Conservation (phyloP, 2,888 invertebrate genomes). For the Myopa tessellatipennis region DNA sequence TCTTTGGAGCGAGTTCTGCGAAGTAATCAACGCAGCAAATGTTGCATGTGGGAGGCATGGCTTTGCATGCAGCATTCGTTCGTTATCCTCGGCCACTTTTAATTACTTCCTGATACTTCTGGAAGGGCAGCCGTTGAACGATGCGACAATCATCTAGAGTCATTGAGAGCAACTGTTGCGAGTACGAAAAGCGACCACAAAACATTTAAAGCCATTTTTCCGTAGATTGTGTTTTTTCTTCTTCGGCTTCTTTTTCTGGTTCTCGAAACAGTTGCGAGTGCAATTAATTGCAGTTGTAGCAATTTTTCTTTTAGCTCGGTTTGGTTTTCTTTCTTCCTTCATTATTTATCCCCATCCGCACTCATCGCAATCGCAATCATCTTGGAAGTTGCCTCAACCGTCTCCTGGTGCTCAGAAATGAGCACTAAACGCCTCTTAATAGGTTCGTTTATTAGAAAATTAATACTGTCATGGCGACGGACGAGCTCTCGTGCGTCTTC, state of each 20-base stretch:
- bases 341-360: neutral
- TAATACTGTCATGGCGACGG: slow-evolving; percentile 8
- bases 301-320: neutral
- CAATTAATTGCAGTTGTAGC: neutral
- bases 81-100: neutral
- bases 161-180: neutral
- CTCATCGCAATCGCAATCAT: neutral
- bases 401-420: slow-evolving; percentile 9
- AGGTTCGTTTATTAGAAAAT: slow-evolving; percentile 26
- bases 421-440: slow-evolving; percentile 26
- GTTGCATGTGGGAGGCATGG: neutral
- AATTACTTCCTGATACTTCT: no score
- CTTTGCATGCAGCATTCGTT: neutral
- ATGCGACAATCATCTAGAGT: no score
- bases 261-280: neutral
- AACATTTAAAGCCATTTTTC: neutral
- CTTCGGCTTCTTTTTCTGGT: neutral
- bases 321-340: neutral
- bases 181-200: neutral
- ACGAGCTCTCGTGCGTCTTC: neutral
- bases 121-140: neutral
- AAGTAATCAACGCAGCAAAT: slow-evolving; percentile 7
- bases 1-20: neutral
- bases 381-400: neutral
- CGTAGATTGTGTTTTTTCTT: neutral